Conservation (phyloP, 2,888 invertebrate genomes). For the Sphaerophoria rueppellii region DNA sequence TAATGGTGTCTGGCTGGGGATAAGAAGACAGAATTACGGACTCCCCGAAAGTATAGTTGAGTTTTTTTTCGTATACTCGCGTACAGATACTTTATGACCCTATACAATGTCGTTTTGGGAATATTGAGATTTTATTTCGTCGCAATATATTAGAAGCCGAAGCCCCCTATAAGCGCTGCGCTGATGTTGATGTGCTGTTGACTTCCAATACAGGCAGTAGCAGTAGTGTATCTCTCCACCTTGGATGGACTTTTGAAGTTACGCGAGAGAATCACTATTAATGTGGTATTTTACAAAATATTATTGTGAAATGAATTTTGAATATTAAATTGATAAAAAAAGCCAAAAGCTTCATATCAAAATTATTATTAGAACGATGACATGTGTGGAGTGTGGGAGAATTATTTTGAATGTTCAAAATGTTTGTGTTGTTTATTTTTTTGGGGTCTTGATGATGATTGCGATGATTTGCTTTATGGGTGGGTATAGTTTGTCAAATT, state of each 20-base stretch:
- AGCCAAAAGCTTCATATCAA: conserved; percentile 34
- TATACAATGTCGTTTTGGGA: conserved; percentile 66
- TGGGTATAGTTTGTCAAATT: conserved; percentile 45
- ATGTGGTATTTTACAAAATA: conserved; percentile 81
- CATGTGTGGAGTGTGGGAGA: conserved; percentile 72
- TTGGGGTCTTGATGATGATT: background rate
- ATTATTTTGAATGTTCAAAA: conserved; percentile 30
- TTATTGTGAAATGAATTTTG: conserved; percentile 75
- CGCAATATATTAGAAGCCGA: conserved; percentile 72
- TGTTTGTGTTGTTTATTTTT: conserved; percentile 15
- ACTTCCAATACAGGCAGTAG: background rate
- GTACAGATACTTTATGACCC: conserved; percentile 60
- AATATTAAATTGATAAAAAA: conserved; percentile 53
- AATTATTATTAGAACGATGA: conserved; percentile 61
- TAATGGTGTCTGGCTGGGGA: conserved; percentile 70
- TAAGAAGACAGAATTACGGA: conserved; percentile 45
- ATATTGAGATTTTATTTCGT: conserved; percentile 73
- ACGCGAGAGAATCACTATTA: conserved; percentile 76
- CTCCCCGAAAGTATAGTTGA: conserved; percentile 52
- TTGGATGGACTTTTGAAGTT: conserved; percentile 50
- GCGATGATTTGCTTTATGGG: conserved; percentile 36
- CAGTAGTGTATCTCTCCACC: background rate
- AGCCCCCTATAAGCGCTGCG: background rate
- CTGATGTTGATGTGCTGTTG: conserved; percentile 19
- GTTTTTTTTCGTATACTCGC: no score